These are phyloP conservation scores for Scolopax rusticola DNA, from an alignment of 2,797 vertebrate species.

Conservation along the genomic window DNA sequence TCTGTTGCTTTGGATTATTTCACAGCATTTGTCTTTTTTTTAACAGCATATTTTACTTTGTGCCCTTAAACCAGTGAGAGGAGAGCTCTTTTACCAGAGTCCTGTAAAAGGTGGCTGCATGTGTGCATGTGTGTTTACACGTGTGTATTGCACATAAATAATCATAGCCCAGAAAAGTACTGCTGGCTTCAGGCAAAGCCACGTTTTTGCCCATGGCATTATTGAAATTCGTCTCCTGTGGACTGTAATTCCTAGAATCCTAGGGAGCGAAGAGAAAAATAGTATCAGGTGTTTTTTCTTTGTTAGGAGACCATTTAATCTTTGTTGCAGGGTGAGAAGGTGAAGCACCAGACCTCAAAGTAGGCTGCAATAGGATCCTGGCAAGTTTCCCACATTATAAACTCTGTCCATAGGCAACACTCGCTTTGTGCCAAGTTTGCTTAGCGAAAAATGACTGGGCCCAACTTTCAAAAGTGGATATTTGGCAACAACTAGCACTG, in stretches of 20 bases:
- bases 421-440: constrained; percentile 45
- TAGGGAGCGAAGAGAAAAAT: not conserved
- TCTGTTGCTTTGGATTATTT: not conserved
- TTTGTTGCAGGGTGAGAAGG: constrained; percentile 67
- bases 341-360: constrained; percentile 66
- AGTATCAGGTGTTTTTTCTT: constrained; percentile 35
- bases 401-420: constrained; percentile 56
- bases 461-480: constrained; percentile 46
- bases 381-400: constrained; percentile 45
- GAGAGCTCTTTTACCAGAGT: not conserved
- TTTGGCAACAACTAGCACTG: constrained; percentile 32
- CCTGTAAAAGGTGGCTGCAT: not conserved
- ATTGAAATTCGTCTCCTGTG: constrained; percentile 45
- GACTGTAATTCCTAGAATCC: constrained; percentile 2
- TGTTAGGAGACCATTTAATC: constrained; percentile 52
- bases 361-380: constrained; percentile 60
- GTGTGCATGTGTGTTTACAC: not conserved
- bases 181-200: not conserved
- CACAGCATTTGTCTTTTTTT: not conserved
- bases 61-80: not conserved
- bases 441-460: constrained; percentile 63
- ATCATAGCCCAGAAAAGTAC: not conserved
- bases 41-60: not conserved
- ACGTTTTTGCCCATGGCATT: constrained; percentile 4
- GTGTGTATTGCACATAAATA: not conserved